Conservation (phyloP, 2,888 invertebrate species). For the Thumatha senex region DNA sequence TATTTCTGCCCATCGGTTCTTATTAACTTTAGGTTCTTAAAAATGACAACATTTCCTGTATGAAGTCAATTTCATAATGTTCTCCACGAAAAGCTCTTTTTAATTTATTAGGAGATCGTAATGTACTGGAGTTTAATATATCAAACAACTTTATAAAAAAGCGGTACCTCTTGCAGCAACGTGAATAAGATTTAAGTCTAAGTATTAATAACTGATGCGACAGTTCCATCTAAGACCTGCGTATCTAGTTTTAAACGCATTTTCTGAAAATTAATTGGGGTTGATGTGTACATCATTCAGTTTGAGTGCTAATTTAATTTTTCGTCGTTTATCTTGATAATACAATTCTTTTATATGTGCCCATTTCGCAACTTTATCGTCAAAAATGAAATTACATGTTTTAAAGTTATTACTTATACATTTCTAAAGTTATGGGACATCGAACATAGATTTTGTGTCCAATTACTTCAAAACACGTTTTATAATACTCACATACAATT, state of each 20-base stretch:
- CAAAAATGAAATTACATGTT: no score
- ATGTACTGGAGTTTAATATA: background rate
- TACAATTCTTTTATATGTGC: conserved; percentile 5
- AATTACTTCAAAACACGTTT: no score
- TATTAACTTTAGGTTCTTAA: background rate
- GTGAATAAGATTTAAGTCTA: background rate
- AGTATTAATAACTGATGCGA: background rate
- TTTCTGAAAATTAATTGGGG: background rate
- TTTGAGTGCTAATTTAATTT: conserved; percentile 11
- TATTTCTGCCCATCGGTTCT: background rate
- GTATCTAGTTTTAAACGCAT: background rate
- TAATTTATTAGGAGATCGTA: background rate
- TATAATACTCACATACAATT: no score
- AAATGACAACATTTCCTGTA: background rate
- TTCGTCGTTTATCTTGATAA: conserved; percentile 6
- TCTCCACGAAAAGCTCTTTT: background rate
- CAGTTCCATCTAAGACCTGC: background rate
- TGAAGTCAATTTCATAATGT: background rate
- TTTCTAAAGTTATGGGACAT: no score
- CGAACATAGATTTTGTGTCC: no score
- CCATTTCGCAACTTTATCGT: conserved; percentile 5
- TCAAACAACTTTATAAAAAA: background rate
- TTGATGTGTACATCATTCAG: background rate
- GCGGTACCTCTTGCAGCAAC: background rate
- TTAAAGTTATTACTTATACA: no score